phyloP scores from a whole-genome alignment of 2,888 invertebrate genomes.

The Portevinia maculata region DNA sequence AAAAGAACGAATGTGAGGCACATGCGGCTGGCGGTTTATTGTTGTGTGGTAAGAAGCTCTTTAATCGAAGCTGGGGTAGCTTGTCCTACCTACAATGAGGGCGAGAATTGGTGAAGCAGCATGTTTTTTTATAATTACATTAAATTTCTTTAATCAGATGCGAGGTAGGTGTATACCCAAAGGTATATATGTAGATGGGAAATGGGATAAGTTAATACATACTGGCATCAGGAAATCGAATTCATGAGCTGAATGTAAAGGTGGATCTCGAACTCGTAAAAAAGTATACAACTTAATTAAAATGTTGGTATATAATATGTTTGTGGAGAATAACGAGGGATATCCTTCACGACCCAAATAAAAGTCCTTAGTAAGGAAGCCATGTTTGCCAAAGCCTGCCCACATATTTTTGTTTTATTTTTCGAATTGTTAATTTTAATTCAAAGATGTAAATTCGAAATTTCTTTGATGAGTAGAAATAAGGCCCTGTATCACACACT shows the following conservation, averaged over 20 bases:
- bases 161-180: background rate
- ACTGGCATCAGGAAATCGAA: conserved; percentile 28
- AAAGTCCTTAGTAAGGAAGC: too few relatives aligned
- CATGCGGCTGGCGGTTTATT: conserved; percentile 26
- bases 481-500: too few relatives aligned
- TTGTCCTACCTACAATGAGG: background rate
- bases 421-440: too few relatives aligned
- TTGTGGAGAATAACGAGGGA: too few relatives aligned
- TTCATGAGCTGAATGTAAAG: conserved; percentile 4
- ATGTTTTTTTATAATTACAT: conserved; percentile 51
- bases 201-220: conserved; percentile 33
- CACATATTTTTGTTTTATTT: too few relatives aligned
- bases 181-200: conserved; percentile 22
- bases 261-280: background rate
- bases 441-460: too few relatives aligned
- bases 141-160: conserved; percentile 51
- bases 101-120: conserved; percentile 31
- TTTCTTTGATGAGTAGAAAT: background rate
- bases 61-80: conserved; percentile 21
- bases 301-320: background rate
- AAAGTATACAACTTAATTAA: conserved; percentile 3
- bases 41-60: conserved; percentile 41
- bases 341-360: too few relatives aligned
- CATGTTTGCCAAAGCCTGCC: too few relatives aligned
- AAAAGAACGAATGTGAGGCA: conserved; percentile 45